These are phyloP conservation scores for Edolisoma coerulescens DNA, from an alignment of 2,113 vertebrate genomes.

Conservation along the genomic window DNA sequence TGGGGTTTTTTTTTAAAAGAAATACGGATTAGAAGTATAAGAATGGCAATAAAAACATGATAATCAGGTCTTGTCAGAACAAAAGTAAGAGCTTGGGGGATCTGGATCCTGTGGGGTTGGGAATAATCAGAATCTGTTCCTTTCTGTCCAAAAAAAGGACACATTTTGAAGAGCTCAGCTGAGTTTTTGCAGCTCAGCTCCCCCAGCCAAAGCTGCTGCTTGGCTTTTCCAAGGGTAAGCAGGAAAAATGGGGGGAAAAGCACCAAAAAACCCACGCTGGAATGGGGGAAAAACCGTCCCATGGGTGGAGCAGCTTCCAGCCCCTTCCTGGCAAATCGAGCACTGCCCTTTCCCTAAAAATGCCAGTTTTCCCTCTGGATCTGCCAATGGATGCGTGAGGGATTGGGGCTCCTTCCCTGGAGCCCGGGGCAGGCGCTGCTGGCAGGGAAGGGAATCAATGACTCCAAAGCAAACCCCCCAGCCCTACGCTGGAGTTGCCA, in stretches of 20 bases:
- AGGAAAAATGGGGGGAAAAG: neutral
- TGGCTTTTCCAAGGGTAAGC: neutral
- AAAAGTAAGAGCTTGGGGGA: neutral
- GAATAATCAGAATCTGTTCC: neutral
- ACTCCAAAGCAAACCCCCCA: neutral
- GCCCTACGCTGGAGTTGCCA: neutral
- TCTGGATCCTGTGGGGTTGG: neutral
- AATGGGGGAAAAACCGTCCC: neutral
- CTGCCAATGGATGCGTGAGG: neutral
- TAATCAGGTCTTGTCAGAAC: neutral
- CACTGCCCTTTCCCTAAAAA: neutral
- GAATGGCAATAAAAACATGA: neutral
- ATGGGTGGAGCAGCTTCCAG: rapidly evolving
- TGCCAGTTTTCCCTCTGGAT: neutral
- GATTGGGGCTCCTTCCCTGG: neutral
- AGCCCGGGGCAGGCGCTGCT: neutral
- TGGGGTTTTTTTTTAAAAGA: neutral
- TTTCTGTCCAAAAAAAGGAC: neutral
- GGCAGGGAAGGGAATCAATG: neutral
- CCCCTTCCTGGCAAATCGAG: neutral
- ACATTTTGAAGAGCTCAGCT: neutral
- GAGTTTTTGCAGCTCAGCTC: neutral
- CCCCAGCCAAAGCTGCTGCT: neutral
- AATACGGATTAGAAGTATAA: neutral
- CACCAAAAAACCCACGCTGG: neutral